These are phyloP conservation scores for Eurypyga helias DNA, from an alignment of 2,113 vertebrate genomes.

Conservation along the genomic window DNA sequence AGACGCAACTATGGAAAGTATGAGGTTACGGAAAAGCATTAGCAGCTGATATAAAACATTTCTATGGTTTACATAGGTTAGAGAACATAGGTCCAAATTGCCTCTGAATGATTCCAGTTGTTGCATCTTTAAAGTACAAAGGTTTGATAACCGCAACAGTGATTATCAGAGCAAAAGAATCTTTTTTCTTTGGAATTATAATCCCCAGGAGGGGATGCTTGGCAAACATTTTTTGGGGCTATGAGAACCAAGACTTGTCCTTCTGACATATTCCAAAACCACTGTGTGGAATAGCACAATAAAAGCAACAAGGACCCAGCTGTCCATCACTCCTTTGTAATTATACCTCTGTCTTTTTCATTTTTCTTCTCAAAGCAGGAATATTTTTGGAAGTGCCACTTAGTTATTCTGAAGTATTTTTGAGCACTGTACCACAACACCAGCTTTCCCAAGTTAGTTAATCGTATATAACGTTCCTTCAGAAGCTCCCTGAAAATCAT, in stretches of 20 bases:
- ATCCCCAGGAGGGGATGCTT: neutral
- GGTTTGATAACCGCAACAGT: neutral
- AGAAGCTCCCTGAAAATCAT: neutral
- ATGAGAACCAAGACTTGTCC: neutral
- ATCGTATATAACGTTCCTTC: neutral
- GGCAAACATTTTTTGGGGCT: neutral
- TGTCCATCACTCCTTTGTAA: neutral
- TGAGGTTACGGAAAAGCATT: conserved; percentile 34
- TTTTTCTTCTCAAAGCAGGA: neutral
- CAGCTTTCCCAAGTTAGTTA: neutral
- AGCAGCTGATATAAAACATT: conserved; percentile 64
- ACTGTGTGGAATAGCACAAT: neutral
- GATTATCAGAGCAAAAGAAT: neutral
- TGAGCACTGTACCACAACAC: neutral
- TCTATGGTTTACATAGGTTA: conserved; percentile 19
- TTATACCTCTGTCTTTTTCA: neutral
- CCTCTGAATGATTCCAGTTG: conserved; percentile 16
- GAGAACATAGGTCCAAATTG: neutral
- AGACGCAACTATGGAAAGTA: conserved; percentile 47
- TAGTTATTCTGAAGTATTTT: conserved; percentile 27
- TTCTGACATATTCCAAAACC: neutral
- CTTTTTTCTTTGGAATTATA: neutral
- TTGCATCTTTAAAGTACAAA: neutral
- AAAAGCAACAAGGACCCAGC: neutral
- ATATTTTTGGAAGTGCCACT: conserved; percentile 29